Evolutionary conservation across 2,888 invertebrate species (phyloP), one percentile per base, ranked within the genome.

Genomic region (Hedychridium roseum): DNA sequence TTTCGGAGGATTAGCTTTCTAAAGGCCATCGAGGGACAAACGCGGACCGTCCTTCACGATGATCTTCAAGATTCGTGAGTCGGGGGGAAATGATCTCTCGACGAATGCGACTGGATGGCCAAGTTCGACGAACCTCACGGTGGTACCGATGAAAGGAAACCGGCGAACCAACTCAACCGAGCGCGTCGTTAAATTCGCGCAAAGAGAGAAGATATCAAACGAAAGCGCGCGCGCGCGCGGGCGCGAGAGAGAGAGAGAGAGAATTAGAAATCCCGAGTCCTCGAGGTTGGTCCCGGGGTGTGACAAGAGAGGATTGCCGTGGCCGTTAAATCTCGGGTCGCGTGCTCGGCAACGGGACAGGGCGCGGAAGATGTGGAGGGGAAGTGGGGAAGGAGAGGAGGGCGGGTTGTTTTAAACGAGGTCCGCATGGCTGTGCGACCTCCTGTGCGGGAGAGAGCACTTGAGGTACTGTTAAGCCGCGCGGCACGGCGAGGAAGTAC

Each of bases 381-480:
- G n/a, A n/a, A n/a, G 32, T 45, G 23, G 32, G n/a, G 34, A 43
- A 46, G 42, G 43, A 53, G 32, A n/a, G 34, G 40, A 46, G 42
- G 43, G 49, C 42, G 41, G 11, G 48, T 42, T 18, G 55, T 31
- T 45, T 49, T 47, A 47, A 53, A 43, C 50, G 46, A 59, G 50
- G n/a, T n/a, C n/a, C n/a, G n/a, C 42, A 32, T 23, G 31, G 45
- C 42, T 37, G 46, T 50, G 28, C 47, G 44, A 48, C 46, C 57
- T 44, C 43, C n/a, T n/a, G n/a, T n/a, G 12, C 49, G 35, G 59
- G 45, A 48, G 50, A 62, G 51, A 40, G 48, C 60, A 60, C 60
- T 62, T 57, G 53, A 62, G 54, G 62, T 62, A 62, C 62, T 62
- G 62, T 62, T 62, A 62, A 62, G 44, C 51, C 41, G n/a, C n/a